Evolutionary conservation across 2,113 vertebrate species (phyloP).

Genomic region (Prochilodus magdalenae): DNA sequence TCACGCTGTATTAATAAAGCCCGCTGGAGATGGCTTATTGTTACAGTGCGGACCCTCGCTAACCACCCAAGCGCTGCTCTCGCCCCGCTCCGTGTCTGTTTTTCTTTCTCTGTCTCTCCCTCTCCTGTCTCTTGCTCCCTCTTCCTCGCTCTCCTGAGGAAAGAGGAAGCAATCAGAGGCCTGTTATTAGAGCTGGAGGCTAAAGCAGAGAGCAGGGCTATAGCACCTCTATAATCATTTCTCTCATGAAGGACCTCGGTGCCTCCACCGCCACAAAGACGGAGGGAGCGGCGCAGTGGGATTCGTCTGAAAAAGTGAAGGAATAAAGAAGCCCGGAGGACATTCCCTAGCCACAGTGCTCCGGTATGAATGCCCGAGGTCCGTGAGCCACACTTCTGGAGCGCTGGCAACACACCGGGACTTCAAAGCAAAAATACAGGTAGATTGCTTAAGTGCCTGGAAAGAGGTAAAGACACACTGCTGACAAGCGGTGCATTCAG

Average conservation of each 20-base stretch:
- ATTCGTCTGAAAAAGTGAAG: conserved; percentile 14
- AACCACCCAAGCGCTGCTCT: conserved; percentile 37
- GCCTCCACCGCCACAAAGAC: conserved; percentile 44
- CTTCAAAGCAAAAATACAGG: conserved; percentile 11
- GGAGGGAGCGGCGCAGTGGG: conserved; percentile 41
- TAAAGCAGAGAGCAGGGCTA: conserved; percentile 55
- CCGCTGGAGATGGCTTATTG: conserved; percentile 72
- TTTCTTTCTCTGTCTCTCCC: conserved; percentile 28
- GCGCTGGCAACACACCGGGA: not conserved
- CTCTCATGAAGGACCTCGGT: conserved; percentile 48
- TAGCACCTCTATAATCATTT: conserved; percentile 55
- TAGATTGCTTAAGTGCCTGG: conserved; percentile 16
- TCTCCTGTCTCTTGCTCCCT: conserved; percentile 40
- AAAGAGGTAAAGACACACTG: conserved; percentile 11
- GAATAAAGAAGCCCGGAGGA: conserved; percentile 41
- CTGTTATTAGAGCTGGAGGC: conserved; percentile 62
- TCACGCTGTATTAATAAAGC: conserved; percentile 71
- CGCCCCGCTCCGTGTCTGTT: conserved; percentile 31
- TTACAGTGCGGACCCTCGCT: conserved; percentile 45
- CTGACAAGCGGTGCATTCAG: not conserved
- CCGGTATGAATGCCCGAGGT: conserved; percentile 29
- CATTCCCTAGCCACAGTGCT: conserved; percentile 10
- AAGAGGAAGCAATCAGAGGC: conserved; percentile 61
- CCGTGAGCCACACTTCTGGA: conserved; percentile 16
- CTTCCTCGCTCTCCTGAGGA: conserved; percentile 53